Conservation (phyloP, 2,797 vertebrate species). For the Acrossocheilus wenchowensis region DNA sequence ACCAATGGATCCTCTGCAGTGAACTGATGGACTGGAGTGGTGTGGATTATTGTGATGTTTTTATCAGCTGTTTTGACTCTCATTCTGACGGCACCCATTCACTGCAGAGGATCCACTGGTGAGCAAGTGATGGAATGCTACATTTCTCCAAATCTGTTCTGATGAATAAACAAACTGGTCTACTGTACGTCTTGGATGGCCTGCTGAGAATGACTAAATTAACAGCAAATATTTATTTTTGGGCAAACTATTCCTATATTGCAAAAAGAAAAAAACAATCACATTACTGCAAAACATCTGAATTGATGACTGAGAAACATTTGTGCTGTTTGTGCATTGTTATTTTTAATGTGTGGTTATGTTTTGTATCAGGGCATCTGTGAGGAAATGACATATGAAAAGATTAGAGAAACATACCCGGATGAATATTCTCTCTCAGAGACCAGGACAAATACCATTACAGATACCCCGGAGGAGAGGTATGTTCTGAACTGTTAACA, state of each 20-base stretch:
- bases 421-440: conserved; percentile 90
- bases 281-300: background rate
- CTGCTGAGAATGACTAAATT: background rate
- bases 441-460: conserved; percentile 97
- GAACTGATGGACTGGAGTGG: background rate
- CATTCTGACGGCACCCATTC: background rate
- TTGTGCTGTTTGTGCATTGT: background rate
- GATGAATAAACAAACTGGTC: background rate
- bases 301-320: background rate
- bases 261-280: background rate
- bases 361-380: conserved; percentile 86
- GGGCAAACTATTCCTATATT: background rate
- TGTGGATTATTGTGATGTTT: background rate
- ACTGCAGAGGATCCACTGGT: too few species aligned
- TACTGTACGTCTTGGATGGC: background rate
- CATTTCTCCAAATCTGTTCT: background rate
- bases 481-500: conserved; percentile 61
- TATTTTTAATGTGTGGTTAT: background rate
- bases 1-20: background rate
- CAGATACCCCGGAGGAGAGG: conserved; percentile 97
- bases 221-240: background rate
- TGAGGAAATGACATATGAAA: conserved; percentile 94
- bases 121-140: background rate
- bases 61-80: background rate
- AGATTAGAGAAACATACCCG: conserved; percentile 86